Evolutionary conservation across 2,888 invertebrate species (phyloP), one percentile per base, ranked within the genome.

Genomic region (Criorhina ranunculi): DNA sequence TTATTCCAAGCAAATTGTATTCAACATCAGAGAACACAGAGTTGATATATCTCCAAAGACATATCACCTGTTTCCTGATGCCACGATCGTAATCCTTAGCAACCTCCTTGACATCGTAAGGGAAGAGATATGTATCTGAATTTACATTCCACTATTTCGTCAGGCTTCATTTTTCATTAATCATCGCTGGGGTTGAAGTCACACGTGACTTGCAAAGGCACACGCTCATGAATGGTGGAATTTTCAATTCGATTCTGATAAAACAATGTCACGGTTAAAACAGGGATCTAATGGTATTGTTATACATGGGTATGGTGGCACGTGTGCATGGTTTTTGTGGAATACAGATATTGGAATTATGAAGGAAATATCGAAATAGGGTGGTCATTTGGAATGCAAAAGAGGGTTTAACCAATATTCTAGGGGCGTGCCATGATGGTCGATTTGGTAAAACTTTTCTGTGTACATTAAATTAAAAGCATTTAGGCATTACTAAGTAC

Each of bases 11-110:
- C 57, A 66, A 75, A 66, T 66, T 75, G 46, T 75, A 66, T 15
- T 55, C 44, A 44, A 24, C 53, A 67, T 7, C 42, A 49, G 24
- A 24, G 2, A 24, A 35, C 35, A 64, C 15, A 40, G 11, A 55
- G 55, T 69, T 66, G n/a, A 19, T 42, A 19, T 42, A 55, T 42
- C 29, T 24, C 40, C 5, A 31, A 57, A 79, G 49, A 69, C 60
- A 81, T 64, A 78, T 82, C 66, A 72, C 77, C 77, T 82, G 82
- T 59, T 78, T 82, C 82, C 77, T 70, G 59, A 53, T 72, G 72
- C 62, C 64, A 77, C 57, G 57, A 49, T 77, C 69, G 60, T 57
- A 76, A 77, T 81, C 69, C 66, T 57, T 37, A 51, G 12, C 31
- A 53, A 78, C 17, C 33, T 51, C 24, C 24, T 24, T 15, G n/a